Evolutionary conservation across 2,797 vertebrate species (phyloP).

Genomic region (Notolepis coatsorum): DNA sequence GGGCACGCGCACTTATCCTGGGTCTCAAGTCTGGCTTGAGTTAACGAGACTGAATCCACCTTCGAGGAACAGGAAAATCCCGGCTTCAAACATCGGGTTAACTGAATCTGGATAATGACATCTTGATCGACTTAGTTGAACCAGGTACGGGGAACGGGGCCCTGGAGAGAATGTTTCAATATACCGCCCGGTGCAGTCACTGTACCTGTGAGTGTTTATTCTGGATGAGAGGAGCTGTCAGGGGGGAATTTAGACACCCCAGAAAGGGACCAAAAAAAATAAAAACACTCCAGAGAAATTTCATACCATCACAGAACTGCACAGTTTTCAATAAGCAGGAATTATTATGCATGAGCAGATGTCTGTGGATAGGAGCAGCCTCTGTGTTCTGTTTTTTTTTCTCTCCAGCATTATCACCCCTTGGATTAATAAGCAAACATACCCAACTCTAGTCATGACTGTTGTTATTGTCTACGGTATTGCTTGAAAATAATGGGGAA

Average conservation of each 20-base stretch:
- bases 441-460: constrained; percentile 19
- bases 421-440: constrained; percentile 41
- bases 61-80: too few species aligned
- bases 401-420: constrained; percentile 44
- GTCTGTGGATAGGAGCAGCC: constrained; percentile 66
- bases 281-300: constrained; percentile 69
- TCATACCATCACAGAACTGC: constrained; percentile 67
- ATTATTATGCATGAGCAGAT: constrained; percentile 82
- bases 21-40: too few species aligned
- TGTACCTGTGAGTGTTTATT: constrained; percentile 60
- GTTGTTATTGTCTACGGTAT: constrained; percentile 51
- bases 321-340: constrained; percentile 76
- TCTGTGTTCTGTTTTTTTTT: constrained; percentile 32
- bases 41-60: too few species aligned
- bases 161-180: too few species aligned
- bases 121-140: too few species aligned
- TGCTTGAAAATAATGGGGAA: constrained; percentile 40
- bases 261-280: too few species aligned
- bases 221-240: constrained; percentile 73
- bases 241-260: constrained; percentile 62
- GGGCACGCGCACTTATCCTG: too few species aligned
- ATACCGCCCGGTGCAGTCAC: constrained; percentile 27
- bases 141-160: too few species aligned
- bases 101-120: too few species aligned
- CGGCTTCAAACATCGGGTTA: too few species aligned